Conservation (phyloP, 2,797 vertebrate genomes). For the Myripristis murdjan region DNA sequence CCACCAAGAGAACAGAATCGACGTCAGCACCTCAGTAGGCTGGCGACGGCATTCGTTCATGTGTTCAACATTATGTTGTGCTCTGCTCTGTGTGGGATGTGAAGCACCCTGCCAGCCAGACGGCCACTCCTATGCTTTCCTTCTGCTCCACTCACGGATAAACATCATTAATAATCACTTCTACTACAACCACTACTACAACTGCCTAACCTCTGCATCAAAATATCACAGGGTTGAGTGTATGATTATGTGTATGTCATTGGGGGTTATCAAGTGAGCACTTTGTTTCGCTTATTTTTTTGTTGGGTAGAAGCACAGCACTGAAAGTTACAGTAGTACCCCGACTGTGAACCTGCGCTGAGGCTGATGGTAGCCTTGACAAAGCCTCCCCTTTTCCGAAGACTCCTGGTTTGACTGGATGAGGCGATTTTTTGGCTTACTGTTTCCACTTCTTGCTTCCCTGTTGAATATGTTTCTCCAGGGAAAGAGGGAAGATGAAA, state of each 20-base stretch:
- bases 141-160: not conserved
- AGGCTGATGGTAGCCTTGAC: too few relatives aligned
- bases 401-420: too few relatives aligned
- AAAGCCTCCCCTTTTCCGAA: too few relatives aligned
- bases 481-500: too few relatives aligned
- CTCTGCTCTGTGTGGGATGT: conserved; percentile 9
- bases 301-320: too few relatives aligned
- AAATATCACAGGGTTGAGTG: not conserved
- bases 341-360: too few relatives aligned
- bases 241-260: not conserved
- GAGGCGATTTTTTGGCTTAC: too few relatives aligned
- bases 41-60: conserved; percentile 36
- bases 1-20: conserved; percentile 30
- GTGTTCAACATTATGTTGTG: conserved; percentile 27
- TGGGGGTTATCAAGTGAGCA: too few relatives aligned
- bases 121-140: not conserved
- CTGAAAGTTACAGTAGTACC: too few relatives aligned
- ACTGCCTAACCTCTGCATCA: not conserved
- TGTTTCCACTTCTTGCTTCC: too few relatives aligned
- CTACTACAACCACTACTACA: not conserved
- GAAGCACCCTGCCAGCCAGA: not conserved
- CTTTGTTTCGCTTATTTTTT: too few relatives aligned
- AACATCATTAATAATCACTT: not conserved
- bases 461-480: too few relatives aligned
- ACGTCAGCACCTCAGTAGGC: conserved; percentile 57